phyloP scores from a whole-genome alignment of 2,888 invertebrate species.

The Melangyna quadrimaculata region DNA sequence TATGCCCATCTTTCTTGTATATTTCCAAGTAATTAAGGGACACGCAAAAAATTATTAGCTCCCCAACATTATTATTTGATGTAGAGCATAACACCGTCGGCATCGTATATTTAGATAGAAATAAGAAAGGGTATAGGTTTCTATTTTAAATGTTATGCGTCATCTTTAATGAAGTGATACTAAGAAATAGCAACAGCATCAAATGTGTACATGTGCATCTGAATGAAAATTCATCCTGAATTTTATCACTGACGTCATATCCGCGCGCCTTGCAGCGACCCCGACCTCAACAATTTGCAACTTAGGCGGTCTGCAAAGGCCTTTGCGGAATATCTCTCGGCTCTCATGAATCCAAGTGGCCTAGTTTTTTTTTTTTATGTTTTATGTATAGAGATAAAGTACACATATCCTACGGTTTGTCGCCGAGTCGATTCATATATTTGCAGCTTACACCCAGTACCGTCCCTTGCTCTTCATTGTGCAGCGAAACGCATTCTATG shows the following conservation, averaged over 20 bases:
- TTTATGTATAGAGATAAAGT: not conserved
- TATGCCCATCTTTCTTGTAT: not conserved
- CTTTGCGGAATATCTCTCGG: slow-evolving; percentile 37
- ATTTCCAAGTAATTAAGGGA: slow-evolving; percentile 13
- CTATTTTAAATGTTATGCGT: slow-evolving; percentile 45
- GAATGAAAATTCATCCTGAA: slow-evolving; percentile 64
- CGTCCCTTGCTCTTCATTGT: slow-evolving; percentile 17
- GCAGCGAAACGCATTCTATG: slow-evolving; percentile 50
- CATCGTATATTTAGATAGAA: not conserved
- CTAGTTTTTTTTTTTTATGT: slow-evolving; percentile 36
- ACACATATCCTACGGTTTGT: not conserved
- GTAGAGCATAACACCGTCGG: not conserved
- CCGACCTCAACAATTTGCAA: slow-evolving; percentile 39
- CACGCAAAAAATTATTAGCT: not conserved
- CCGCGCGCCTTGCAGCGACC: slow-evolving; percentile 55
- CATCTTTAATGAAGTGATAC: slow-evolving; percentile 27
- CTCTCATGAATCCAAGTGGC: slow-evolving; percentile 53
- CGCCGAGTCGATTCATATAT: slow-evolving; percentile 9
- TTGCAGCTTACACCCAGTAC: slow-evolving; percentile 16
- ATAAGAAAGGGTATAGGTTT: not conserved
- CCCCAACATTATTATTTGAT: not conserved
- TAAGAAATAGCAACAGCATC: slow-evolving; percentile 16
- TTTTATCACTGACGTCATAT: slow-evolving; percentile 65
- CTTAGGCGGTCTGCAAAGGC: slow-evolving; percentile 61
- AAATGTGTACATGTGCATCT: slow-evolving; percentile 32